Base-by-base conservation (phyloP, 2,888 invertebrate genomes). In the Spodoptera littoralis region DNA sequence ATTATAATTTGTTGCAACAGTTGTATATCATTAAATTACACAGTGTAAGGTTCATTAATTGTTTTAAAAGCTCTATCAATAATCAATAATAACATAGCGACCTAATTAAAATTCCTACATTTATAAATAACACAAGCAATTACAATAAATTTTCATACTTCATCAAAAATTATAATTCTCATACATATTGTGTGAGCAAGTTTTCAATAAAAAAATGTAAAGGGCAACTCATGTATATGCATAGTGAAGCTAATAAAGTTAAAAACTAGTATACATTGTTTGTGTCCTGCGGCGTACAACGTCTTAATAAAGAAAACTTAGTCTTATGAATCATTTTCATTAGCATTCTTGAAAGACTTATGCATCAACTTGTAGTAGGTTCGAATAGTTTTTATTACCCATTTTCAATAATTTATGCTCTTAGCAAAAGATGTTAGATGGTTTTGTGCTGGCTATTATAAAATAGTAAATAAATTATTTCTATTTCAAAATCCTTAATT, bases 181-280 rank as follows among this genome's bases (percentile, higher is more conserved):
- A 30, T 51, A 24, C 13, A 22, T 58, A 30, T 30, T 73, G 63
- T 58, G 36, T 73, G 53, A 68, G 47, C 52, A 43, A 22, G 30
- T 13, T 36, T 13, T 45, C 13, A 42, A 45, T 18, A 71, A 71
- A 73, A 73, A 73, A 1, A 53, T 12, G 8, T 0, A 72, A 72
- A 62, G 61, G 67, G 54, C 70, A 72, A 48, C 30, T 56, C 69
- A 68, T 71, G 63, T 68, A 71, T 63, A 71, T 44, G 11, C 45
- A 36, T 36, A 36, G 8, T 55, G 36, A 55, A 46, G 49, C 22
- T 44, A 50, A 13, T 53, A 44, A 46, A 61, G 46, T 2, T 60
- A 56, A 68, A 72, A 73, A 71, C 52, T 56, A 68, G 52, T 68
- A 73, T 55, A 73, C 58, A 68, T 62, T 73, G 63, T 36, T 8